Base-by-base conservation (phyloP, 2,797 vertebrate species). In the Premnoplex brunnescens region DNA sequence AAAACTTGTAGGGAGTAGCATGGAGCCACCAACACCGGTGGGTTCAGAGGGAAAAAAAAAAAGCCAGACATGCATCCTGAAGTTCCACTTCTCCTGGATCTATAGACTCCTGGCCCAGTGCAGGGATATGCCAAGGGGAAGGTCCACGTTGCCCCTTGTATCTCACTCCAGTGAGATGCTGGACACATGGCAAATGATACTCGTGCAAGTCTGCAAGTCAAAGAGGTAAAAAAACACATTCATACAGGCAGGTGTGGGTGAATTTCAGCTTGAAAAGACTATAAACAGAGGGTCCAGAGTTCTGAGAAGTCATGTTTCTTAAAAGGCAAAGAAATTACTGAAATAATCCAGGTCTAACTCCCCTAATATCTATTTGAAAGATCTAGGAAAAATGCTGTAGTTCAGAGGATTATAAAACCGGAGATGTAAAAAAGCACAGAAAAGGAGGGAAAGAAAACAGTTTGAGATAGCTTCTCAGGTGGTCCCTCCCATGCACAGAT, bases 291-390 rank as follows among this genome's bases (percentile, higher is more conserved):
- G n/a, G 55, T 72, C 54, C 36, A 78, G 64, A 84, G 69, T 54
- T 72, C 76, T 73, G 83, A 56, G 79, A 52, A 58, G 51, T 67
- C 51, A 26, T 43, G 34, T 54, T 88, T 48, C 82, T 92, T 60
- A 89, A 62, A 85, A 91, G 21, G 54, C 37, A 48, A 67, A 82
- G 15, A 48, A 82, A 81, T 69, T 55, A 84, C 39, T 80, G 76
- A 86, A 89, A 80, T 66, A 72, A 88, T 83, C 39, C 67, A 76
- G 43, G 23, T 43, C 58, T 71, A 75, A 69, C 73, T 78, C 62
- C 62, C 34, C 32, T 75, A 83, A 77, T 4, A 48, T 75, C 72
- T 56, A 74, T 36, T 41, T 37, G 66, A 91, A 73, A 69, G 54
- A 68, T 48, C 37, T 16, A 9, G 58, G 32, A 78, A 67, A 93